Evolutionary conservation across 2,113 vertebrate genomes (phyloP).

Genomic region (Tyrannus savana): DNA sequence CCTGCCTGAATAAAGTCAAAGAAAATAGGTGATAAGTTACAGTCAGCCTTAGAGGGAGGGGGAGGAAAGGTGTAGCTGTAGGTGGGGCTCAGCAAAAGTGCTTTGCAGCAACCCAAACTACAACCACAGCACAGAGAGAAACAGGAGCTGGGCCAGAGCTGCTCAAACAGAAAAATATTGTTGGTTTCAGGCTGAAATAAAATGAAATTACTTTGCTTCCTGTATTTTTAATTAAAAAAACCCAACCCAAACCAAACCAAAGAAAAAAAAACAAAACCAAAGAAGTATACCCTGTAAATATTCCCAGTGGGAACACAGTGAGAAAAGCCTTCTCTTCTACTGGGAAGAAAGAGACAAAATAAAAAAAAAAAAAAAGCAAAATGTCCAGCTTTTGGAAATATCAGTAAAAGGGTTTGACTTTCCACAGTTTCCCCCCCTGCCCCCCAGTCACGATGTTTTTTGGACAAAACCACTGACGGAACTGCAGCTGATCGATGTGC

Average conservation of each 20-base stretch:
- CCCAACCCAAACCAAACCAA: background rate
- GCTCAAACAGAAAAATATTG: background rate
- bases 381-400: background rate
- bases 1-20: constrained; percentile 80
- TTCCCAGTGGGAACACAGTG: background rate
- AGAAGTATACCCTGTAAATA: background rate
- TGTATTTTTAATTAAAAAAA: background rate
- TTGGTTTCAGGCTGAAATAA: background rate
- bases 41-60: accelerated
- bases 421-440: background rate
- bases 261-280: background rate
- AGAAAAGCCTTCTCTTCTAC: background rate
- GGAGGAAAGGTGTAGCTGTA: background rate
- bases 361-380: background rate
- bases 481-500: background rate
- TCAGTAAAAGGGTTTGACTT: background rate
- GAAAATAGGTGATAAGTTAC: background rate
- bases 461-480: background rate
- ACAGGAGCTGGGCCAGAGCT: background rate
- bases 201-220: background rate
- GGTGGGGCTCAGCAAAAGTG: background rate
- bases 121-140: background rate
- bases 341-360: background rate
- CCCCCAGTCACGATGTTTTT: accelerated
- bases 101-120: background rate